Percentiles rank a stretch among this genome's conserved stretches.
These are phyloP conservation scores for Zaprionus vittiger DNA, from an alignment of 1,140 invertebrate genomes.

Conservation along the genomic window DNA sequence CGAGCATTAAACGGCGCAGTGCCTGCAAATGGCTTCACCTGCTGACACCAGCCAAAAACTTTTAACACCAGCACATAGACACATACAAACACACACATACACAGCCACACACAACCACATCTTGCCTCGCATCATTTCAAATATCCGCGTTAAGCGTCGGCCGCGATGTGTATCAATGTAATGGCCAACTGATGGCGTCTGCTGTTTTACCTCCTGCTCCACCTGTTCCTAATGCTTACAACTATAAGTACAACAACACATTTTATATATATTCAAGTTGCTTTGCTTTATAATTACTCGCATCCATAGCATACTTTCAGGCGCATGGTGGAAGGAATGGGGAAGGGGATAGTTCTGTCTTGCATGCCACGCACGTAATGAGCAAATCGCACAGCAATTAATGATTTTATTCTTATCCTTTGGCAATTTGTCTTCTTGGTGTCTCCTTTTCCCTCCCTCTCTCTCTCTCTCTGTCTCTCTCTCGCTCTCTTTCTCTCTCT, in stretches of 20 bases:
- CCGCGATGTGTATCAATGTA: constrained; percentile 28
- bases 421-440: constrained; percentile 21
- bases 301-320: not conserved
- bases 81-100: not conserved
- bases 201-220: not conserved
- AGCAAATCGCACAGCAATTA: constrained; percentile 71
- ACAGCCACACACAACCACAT: not conserved
- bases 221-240: not conserved
- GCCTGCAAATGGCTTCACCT: constrained; percentile 36
- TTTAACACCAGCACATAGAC: not conserved
- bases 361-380: constrained; percentile 58
- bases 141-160: constrained; percentile 22
- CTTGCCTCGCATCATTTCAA: constrained; percentile 11
- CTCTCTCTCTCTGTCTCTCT: not conserved
- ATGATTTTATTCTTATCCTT: constrained; percentile 59
- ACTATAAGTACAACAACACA: not conserved
- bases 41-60: constrained; percentile 12
- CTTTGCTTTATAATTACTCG: constrained; percentile 23
- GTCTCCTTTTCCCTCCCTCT: constrained; percentile 8
- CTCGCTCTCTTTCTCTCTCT: constrained; percentile 4
- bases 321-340: not conserved
- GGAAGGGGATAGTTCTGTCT: constrained; percentile 1
- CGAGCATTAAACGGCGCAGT: constrained; percentile 35
- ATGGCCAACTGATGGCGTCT: constrained; percentile 11
- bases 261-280: not conserved